Conservation (phyloP, 2,888 invertebrate species). For the Thymelicus acteon region DNA sequence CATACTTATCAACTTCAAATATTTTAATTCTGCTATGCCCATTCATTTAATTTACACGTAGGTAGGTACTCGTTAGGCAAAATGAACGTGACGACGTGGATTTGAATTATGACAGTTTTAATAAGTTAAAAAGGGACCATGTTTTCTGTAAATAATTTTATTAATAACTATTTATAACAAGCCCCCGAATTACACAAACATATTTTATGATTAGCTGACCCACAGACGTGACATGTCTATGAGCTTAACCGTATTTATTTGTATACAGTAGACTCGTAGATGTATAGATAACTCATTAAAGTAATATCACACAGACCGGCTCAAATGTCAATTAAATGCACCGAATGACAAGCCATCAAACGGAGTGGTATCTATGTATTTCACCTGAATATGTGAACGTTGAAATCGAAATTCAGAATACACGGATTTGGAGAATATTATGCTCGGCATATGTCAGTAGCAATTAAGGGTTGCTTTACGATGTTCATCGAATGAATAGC, state of each 20-base stretch:
- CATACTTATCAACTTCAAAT: no score
- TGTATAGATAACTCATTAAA: slow-evolving; percentile 52
- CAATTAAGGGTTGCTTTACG: not conserved
- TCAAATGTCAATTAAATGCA: slow-evolving; percentile 85
- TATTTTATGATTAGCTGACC: no score
- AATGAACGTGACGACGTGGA: no score
- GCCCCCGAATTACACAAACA: no score
- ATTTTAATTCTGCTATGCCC: no score
- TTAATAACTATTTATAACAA: not conserved
- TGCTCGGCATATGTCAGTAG: slow-evolving; percentile 10
- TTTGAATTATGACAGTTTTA: no score
- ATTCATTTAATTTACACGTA: no score
- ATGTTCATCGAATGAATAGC: not conserved
- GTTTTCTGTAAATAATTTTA: not conserved
- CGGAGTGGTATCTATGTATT: slow-evolving; percentile 3
- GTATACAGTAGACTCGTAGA: no score
- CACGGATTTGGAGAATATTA: not conserved
- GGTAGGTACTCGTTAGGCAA: no score
- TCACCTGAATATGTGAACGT: slow-evolving; percentile 7
- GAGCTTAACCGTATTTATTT: no score
- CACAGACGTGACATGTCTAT: no score
- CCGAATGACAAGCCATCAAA: slow-evolving; percentile 80
- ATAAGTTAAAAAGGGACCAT: no score
- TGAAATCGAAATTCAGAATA: not conserved
- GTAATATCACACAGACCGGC: slow-evolving; percentile 52